Percentiles rank a stretch among this genome's conserved stretches.
Conservation (phyloP, 64 coral and sea anemone genomes). For the Actinia equina region DNA sequence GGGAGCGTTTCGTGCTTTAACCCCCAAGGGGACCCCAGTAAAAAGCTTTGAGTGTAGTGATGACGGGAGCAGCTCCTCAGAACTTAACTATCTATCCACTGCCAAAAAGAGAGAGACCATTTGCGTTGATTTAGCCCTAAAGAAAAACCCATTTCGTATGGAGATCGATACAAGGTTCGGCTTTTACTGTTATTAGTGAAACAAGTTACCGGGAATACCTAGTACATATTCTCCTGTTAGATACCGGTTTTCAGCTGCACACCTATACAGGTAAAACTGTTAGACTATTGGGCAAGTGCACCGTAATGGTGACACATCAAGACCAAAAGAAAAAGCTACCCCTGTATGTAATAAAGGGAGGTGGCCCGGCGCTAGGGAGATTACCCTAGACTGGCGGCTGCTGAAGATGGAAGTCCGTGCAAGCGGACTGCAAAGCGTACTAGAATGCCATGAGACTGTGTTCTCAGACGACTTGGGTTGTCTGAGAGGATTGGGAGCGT, state of each 20-base stretch:
- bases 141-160: constrained; percentile 17
- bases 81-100: constrained; percentile 5
- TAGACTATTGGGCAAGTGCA: neutral
- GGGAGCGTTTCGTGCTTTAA: constrained; percentile 17
- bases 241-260: constrained; percentile 20
- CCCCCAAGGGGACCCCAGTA: constrained; percentile 11
- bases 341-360: too few relatives aligned
- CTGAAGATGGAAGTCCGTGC: neutral
- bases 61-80: constrained; percentile 27
- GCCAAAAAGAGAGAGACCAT: constrained; percentile 1
- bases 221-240: constrained; percentile 16
- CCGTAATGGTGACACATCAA: constrained; percentile 31
- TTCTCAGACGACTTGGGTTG: constrained; percentile 26
- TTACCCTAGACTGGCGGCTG: constrained; percentile 27
- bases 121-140: constrained; percentile 26
- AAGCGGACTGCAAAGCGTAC: neutral
- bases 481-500: neutral
- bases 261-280: constrained; percentile 39
- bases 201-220: neutral
- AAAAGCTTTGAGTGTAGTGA: constrained; percentile 1
- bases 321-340: constrained; percentile 18
- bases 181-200: constrained; percentile 33
- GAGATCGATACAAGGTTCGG: constrained; percentile 39
- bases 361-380: neutral
- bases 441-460: constrained; percentile 11